Conservation (phyloP, 2,113 vertebrate genomes). For the Centropus unirufus region DNA sequence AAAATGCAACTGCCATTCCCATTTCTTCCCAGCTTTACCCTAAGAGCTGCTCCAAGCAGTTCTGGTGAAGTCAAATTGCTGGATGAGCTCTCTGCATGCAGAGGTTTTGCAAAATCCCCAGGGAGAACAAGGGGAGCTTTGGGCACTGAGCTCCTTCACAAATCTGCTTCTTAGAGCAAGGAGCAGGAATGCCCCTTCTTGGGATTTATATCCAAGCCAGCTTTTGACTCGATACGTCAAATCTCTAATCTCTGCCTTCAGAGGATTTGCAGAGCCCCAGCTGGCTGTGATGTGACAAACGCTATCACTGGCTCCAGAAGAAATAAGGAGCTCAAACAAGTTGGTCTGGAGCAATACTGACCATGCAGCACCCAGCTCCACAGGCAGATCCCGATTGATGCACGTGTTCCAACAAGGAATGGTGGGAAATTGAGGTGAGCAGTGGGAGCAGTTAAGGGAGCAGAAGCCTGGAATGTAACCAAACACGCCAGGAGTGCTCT, state of each 20-base stretch:
- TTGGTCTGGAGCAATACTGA: not conserved
- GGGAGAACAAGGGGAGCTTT: not conserved
- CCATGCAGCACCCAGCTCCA: not conserved
- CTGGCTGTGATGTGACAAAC: not conserved
- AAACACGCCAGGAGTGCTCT: not conserved
- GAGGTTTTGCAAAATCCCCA: not conserved
- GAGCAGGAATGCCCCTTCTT: not conserved
- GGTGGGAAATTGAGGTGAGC: not conserved
- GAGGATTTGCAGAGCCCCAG: not conserved
- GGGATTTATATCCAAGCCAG: conserved; percentile 9
- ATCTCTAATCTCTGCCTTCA: conserved; percentile 39
- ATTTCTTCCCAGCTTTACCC: not conserved
- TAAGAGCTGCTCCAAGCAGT: not conserved
- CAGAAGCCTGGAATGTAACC: accelerated
- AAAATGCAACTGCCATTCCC: not conserved
- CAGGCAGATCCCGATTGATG: not conserved
- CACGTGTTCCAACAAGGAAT: accelerated
- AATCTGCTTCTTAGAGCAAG: not conserved
- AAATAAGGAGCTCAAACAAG: not conserved
- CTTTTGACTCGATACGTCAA: conserved; percentile 1
- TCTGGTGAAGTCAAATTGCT: not conserved
- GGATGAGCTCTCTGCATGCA: accelerated
- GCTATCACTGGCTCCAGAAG: not conserved
- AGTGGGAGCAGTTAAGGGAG: not conserved
- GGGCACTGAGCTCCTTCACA: not conserved